Conservation (phyloP, 2,888 invertebrate genomes). For the Gibbula magus region DNA sequence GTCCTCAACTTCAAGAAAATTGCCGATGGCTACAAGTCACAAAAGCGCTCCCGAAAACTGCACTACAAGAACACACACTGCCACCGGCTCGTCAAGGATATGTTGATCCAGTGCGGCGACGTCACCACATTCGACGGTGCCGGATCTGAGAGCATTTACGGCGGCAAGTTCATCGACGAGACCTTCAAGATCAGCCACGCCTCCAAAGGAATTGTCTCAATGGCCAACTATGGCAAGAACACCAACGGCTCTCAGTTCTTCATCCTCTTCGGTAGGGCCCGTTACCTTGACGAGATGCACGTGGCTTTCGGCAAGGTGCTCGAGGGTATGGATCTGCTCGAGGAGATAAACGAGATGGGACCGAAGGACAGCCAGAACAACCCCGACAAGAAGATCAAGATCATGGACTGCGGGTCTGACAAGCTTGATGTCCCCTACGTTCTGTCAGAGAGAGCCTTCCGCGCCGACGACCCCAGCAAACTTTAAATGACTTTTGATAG, state of each 20-base stretch:
- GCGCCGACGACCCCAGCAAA: slow-evolving; percentile 45
- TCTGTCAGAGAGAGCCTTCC: slow-evolving; percentile 57
- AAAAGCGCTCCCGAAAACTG: slow-evolving; percentile 43
- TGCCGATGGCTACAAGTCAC: slow-evolving; percentile 69
- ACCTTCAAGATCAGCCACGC: slow-evolving; percentile 72
- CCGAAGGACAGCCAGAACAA: slow-evolving; percentile 49
- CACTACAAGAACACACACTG: slow-evolving; percentile 70
- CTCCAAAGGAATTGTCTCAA: slow-evolving; percentile 73
- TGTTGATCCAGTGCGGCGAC: slow-evolving; percentile 75
- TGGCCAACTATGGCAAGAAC: slow-evolving; percentile 75
- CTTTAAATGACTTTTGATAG: slow-evolving; percentile 32
- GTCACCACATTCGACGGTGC: slow-evolving; percentile 73
- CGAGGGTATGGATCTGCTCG: slow-evolving; percentile 64
- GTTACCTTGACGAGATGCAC: slow-evolving; percentile 74
- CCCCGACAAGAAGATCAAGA: slow-evolving; percentile 66
- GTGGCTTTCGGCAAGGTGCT: slow-evolving; percentile 75
- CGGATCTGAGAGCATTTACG: slow-evolving; percentile 74
- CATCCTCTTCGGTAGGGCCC: slow-evolving; percentile 71
- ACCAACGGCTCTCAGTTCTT: slow-evolving; percentile 76
- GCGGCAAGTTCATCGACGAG: slow-evolving; percentile 73
- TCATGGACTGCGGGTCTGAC: slow-evolving; percentile 66
- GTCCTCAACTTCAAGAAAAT: slow-evolving; percentile 72
- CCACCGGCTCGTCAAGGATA: slow-evolving; percentile 74
- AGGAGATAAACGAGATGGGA: slow-evolving; percentile 42
- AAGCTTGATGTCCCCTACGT: slow-evolving; percentile 66